A percentile compares a stretch with the other conserved stretches of the same genome.
Evolutionary conservation across 2,113 vertebrate genomes (phyloP).

Genomic region (Eubucco bourcierii): DNA sequence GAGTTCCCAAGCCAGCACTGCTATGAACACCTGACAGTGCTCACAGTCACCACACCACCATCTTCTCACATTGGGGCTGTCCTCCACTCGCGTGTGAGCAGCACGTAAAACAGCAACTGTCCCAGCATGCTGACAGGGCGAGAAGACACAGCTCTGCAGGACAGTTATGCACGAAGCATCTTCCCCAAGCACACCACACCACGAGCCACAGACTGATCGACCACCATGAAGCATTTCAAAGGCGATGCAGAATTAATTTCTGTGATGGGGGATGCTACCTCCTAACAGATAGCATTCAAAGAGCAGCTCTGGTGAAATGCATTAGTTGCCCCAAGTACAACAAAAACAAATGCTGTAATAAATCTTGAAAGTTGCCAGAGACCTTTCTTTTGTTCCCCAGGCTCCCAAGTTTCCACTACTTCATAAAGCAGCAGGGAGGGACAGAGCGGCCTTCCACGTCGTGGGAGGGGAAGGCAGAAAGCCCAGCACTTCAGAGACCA

Average conservation of each 20-base stretch:
- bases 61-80: not conserved
- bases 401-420: constrained; percentile 16
- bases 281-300: not conserved
- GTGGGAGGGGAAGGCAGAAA: not conserved
- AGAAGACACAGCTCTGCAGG: not conserved
- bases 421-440: constrained; percentile 23
- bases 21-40: accelerated
- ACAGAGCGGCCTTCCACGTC: not conserved
- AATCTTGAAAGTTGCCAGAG: not conserved
- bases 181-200: not conserved
- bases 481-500: not conserved
- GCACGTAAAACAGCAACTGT: not conserved
- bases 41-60: not conserved
- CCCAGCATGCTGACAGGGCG: accelerated
- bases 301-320: not conserved
- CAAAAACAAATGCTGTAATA: constrained; percentile 22
- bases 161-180: not conserved
- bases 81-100: not conserved
- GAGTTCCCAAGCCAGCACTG: not conserved
- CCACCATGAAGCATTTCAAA: not conserved
- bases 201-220: not conserved
- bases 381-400: not conserved
- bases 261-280: not conserved
- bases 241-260: not conserved
- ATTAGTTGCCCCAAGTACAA: not conserved